A percentile compares a stretch with the other conserved stretches of the same genome.
phyloP scores from a whole-genome alignment of 2,888 invertebrate genomes.

The Chymomyza caudatula region DNA sequence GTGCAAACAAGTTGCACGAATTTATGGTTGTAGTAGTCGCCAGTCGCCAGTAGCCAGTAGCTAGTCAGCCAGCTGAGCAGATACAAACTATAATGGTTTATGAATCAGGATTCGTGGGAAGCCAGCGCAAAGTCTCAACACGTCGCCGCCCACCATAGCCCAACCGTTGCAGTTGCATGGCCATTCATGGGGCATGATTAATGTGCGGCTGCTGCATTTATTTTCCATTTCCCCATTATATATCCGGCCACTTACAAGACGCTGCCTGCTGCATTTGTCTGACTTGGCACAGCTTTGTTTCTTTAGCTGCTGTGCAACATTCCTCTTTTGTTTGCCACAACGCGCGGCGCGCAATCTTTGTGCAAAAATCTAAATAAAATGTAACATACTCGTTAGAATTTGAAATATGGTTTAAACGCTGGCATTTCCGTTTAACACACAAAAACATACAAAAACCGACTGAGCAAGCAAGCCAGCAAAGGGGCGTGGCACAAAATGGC shows the following conservation, averaged over 20 bases:
- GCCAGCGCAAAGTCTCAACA: conserved; percentile 31
- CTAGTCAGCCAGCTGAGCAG: conserved; percentile 11
- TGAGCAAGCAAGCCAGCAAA: conserved; percentile 21
- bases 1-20: conserved; percentile 42
- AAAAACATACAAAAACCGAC: conserved; percentile 2
- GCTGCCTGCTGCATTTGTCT: conserved; percentile 1
- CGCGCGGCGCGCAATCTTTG: conserved; percentile 34
- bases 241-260: conserved; percentile 4
- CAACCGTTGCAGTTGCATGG: background rate
- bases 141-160: conserved; percentile 29
- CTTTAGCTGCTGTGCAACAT: background rate
- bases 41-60: conserved; percentile 15
- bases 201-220: conserved; percentile 64
- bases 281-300: conserved; percentile 2
- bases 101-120: conserved; percentile 47
- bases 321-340: background rate
- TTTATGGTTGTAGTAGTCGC: conserved; percentile 41
- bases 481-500: background rate
- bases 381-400: conserved; percentile 47
- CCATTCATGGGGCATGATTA: conserved; percentile 63
- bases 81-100: conserved; percentile 62
- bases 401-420: conserved; percentile 56
- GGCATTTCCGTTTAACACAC: conserved; percentile 3
- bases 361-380: conserved; percentile 61
- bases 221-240: conserved; percentile 46